Base-by-base conservation (phyloP, 2,797 vertebrate genomes). In the Lepilemur ruficaudatus region DNA sequence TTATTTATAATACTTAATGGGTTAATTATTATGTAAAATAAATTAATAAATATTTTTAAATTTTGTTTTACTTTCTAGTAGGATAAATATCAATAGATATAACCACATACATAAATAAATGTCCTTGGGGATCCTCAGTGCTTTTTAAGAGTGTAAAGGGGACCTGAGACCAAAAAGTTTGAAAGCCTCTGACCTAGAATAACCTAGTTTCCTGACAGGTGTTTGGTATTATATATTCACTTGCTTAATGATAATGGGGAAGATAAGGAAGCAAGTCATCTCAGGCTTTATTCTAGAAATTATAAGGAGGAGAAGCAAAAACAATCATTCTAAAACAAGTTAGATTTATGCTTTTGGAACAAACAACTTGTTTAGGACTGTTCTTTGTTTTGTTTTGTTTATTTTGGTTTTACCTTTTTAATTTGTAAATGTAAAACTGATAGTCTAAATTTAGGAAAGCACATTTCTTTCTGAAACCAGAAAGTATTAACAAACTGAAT, bases 281-380 rank as follows among this genome's bases (percentile, higher is more conserved):
- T 92, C 48, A 84, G 70, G 17, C 38, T 94, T 95, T 91, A 93
- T 80, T 93, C 20, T 38, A 89, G 35, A 94, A 63, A 75, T 89
- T 70, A 67, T 25, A 84, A 57, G n/a, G 5, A 17, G 23, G 11
- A 4, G 23, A 67, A 87, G 38, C 8, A 11, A 50, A 75, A 59
- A 69, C 43, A 82, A 52, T 89, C 43, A 89, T 52, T 80, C 28
- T 95, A 91, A 91, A 95, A 73, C 38, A 65, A 79, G 50, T 81
- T 22, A 96, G 30, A 87, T 78, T 65, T 87, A 91, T 12, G 12
- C n/a, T 91, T 79, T 91, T 32, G 23, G 30, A 83, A 57, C 55
- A 84, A 73, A 91, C 43, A 7, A 72, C 22, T 59, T 70, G 61
- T 87, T 82, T 12, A 84, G n/a, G 38, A 87, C 30, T 75, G 65